Base-by-base conservation (phyloP, 2,888 invertebrate genomes). In the Diarsia rubi region DNA sequence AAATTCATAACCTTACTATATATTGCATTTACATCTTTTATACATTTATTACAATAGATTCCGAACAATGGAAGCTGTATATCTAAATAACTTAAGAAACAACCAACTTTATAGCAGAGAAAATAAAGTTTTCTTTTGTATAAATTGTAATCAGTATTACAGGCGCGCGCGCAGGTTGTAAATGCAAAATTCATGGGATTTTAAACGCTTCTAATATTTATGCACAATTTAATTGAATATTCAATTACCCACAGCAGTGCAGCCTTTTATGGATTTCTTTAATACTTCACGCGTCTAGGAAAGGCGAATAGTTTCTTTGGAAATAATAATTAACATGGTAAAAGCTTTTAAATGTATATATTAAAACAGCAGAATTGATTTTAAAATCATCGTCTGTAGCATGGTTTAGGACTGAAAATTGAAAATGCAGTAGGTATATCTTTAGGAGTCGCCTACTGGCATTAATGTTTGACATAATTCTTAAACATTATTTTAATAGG, bases 181-280 rank as follows among this genome's bases (percentile, higher is more conserved):
- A 79, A 83, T 86, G 78, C 79, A 80, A 86, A 81, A 81, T 81
- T 74, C 80, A 85, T 87, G 45, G 78, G 75, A 79, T 85, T 88
- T 89, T 88, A 88, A 90, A 86, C 84, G 90, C 83, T 84, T 85
- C 86, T 84, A 84, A 90, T 87, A 85, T 89, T 88, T 89, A 90
- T 87, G 88, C 76, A 73, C 74, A 71, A 84, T 91, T 87, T 90
- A 90, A 93, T 92, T 92, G 90, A 93, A 92, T 93, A 94, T 94
- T 92, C 93, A 92, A 93, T 92, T 92, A 92, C 92, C 88, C 86
- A 82, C 86, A 85, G 79, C 74, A 73, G 82, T 80, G 73, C 59
- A 74, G 37, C 72, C 62, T 82, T 89, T 89, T 82, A 87, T 84
- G 79, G 84, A 82, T 83, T 79, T 79, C 78, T 83, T 83, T 82